Evolutionary conservation across 2,888 invertebrate genomes (phyloP), one percentile per base, ranked within the genome.

Genomic region (Eupithecia exiguata): DNA sequence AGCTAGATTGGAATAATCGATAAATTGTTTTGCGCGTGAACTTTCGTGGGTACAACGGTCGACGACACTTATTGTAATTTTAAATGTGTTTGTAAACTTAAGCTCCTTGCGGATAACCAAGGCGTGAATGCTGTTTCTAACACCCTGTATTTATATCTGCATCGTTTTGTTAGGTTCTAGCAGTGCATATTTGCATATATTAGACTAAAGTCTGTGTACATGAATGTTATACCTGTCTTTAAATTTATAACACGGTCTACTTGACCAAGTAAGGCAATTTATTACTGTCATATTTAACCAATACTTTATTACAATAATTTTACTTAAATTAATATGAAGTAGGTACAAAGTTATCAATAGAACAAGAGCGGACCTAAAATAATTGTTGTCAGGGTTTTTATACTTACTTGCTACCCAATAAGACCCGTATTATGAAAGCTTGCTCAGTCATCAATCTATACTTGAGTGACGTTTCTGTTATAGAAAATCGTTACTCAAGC

Each of bases 11-110:
- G 85, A 88, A 88, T 88, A 89, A 85, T 86, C 84, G 88, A 90
- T 89, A 89, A 88, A 89, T 88, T 86, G 88, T 89, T 87, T 84
- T 81, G 85, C 88, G 87, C 88, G 88, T 90, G 92, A 92, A 92
- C 91, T 92, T 92, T 92, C 86, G 85, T 87, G 84, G 86, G 84
- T 82, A 79, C 76, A 74, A 78, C 86, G 88, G 90, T 87, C 86
- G 87, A 81, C 84, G 88, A 88, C 89, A 82, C 91, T 91, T 91
- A 93, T 93, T 93, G 90, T 92, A 93, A 92, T 91, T 93, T 92
- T 85, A 93, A 92, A 93, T 92, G 89, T 81, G 89, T 83, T 86
- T 88, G 88, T 88, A 88, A 87, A 82, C 84, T 84, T 82, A 83
- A 82, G 81, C 77, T 79, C 80, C 77, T 78, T 77, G 79, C 77